Evolutionary conservation across 2,113 vertebrate genomes (phyloP).

Genomic region (Syngnathus typhle): DNA sequence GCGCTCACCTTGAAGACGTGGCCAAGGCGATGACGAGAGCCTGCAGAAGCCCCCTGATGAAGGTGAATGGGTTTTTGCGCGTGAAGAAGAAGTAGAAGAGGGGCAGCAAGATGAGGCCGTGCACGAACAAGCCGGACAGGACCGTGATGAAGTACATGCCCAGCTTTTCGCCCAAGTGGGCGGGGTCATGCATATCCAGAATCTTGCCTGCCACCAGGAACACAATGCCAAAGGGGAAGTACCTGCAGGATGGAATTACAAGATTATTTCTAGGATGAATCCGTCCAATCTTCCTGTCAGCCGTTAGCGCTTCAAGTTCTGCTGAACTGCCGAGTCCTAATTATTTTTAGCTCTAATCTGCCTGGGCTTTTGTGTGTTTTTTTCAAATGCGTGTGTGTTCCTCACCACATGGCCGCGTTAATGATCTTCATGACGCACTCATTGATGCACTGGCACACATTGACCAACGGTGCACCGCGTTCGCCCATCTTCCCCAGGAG

Average conservation of each 20-base stretch:
- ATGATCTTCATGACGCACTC: constrained; percentile 89
- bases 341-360: constrained; percentile 48
- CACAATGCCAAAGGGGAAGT: constrained; percentile 87
- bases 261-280: too few relatives aligned
- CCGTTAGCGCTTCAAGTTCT: constrained; percentile 5
- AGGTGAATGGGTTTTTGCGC: constrained; percentile 79
- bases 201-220: constrained; percentile 88
- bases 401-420: constrained; percentile 81
- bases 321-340: background rate
- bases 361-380: background rate
- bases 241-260: constrained; percentile 63
- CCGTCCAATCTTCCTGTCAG: background rate
- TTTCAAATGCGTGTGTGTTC: background rate
- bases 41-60: constrained; percentile 79
- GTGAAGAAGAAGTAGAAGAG: constrained; percentile 77
- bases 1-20: constrained; percentile 58
- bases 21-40: constrained; percentile 80
- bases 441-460: constrained; percentile 85
- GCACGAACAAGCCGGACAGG: constrained; percentile 75
- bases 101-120: constrained; percentile 76
- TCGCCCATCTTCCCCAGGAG: constrained; percentile 85
- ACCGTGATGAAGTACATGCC: constrained; percentile 82
- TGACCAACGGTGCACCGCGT: constrained; percentile 77
- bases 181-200: constrained; percentile 82
- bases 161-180: constrained; percentile 74